phyloP scores from a whole-genome alignment of 2,888 invertebrate genomes.

The Tinea trinotella region DNA sequence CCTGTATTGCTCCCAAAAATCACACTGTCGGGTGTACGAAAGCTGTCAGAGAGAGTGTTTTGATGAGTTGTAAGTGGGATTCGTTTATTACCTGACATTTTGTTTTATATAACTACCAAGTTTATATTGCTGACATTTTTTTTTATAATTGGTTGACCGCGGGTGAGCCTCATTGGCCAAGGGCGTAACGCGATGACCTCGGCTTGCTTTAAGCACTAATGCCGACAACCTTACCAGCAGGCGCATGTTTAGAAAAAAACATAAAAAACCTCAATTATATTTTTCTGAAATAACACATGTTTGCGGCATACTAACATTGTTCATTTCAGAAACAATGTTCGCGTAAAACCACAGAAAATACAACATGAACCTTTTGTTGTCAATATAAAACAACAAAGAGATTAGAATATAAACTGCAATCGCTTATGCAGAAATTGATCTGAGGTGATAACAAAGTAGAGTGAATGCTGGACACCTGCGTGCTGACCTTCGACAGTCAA shows the following conservation, averaged over 20 bases:
- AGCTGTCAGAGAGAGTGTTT: neutral
- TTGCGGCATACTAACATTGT: no score
- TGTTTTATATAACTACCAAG: neutral
- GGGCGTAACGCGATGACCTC: slow-evolving; percentile 42
- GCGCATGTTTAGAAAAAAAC: neutral
- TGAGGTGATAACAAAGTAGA: neutral
- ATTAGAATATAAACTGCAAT: neutral
- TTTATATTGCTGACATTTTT: slow-evolving; percentile 26
- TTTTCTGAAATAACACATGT: no score
- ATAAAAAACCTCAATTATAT: no score
- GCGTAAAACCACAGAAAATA: no score
- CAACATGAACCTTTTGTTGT: no score
- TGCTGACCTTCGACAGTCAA: slow-evolving; percentile 59
- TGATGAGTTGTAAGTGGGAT: neutral
- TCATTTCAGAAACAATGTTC: no score
- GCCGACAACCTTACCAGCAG: slow-evolving; percentile 14
- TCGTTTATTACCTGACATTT: neutral
- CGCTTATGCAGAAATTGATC: slow-evolving; percentile 7
- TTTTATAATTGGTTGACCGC: slow-evolving; percentile 38
- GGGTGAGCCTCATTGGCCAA: slow-evolving; percentile 52
- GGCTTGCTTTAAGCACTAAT: slow-evolving; percentile 31
- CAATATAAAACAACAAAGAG: no score
- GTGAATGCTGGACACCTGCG: slow-evolving; percentile 28
- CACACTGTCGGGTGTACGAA: neutral
- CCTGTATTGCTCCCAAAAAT: slow-evolving; percentile 5